These are phyloP conservation scores for Anhinga anhinga DNA, from an alignment of 2,113 vertebrate genomes.

Conservation along the genomic window DNA sequence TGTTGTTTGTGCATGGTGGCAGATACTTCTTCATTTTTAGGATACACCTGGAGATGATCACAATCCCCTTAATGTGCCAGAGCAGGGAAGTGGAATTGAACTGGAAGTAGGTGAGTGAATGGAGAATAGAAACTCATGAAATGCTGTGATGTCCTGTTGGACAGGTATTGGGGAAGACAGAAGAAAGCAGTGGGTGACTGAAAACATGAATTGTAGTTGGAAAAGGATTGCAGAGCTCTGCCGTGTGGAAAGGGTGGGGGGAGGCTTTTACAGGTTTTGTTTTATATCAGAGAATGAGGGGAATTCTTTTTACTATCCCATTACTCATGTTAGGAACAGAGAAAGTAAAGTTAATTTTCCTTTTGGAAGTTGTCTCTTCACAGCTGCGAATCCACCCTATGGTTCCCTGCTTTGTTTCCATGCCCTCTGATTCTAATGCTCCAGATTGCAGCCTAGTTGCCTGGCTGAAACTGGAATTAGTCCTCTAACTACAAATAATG, in stretches of 20 bases:
- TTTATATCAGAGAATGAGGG: background rate
- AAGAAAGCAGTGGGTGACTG: background rate
- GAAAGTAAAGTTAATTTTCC: constrained; percentile 10
- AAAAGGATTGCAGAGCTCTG: background rate
- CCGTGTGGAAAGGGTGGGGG: background rate
- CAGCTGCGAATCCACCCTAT: background rate
- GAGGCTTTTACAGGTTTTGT: background rate
- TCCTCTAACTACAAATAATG: constrained; percentile 48
- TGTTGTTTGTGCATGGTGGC: background rate
- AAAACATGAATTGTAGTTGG: background rate
- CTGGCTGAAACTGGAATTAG: constrained; percentile 39
- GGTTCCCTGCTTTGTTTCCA: constrained; percentile 20
- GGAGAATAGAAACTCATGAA: background rate
- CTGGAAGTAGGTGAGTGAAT: background rate
- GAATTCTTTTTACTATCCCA: background rate
- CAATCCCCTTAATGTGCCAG: background rate
- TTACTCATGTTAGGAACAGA: background rate
- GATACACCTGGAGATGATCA: background rate
- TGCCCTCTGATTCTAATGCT: background rate
- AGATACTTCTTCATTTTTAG: background rate
- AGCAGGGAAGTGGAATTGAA: background rate
- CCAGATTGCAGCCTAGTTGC: constrained; percentile 13
- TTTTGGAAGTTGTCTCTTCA: constrained; percentile 6
- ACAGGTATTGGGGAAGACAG: background rate
- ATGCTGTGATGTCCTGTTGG: background rate